A percentile compares a stretch with the other conserved stretches of the same genome.
phyloP scores from a whole-genome alignment of 1,140 invertebrate species.

The Polypedilum pembai region DNA sequence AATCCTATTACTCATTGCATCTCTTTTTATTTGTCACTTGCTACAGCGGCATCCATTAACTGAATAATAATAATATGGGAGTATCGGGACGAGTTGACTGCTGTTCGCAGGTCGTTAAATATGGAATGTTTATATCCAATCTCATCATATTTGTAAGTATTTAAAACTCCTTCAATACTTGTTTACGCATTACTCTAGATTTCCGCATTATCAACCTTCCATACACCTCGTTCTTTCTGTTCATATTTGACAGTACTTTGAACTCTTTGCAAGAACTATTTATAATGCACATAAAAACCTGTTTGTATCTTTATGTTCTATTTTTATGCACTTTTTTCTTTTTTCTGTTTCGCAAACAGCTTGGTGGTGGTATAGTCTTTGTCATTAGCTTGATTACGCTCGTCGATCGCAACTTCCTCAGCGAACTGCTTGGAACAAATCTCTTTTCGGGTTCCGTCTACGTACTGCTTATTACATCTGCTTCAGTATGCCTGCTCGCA shows the following conservation, averaged over 20 bases:
- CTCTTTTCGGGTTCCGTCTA: slow-evolving; percentile 74
- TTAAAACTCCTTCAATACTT: no score
- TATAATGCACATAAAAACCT: background rate
- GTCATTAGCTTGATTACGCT: slow-evolving; percentile 73
- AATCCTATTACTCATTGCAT: background rate
- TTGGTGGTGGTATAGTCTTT: slow-evolving; percentile 68
- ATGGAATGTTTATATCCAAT: slow-evolving; percentile 73
- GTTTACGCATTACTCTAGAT: no score
- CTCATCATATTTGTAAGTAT: slow-evolving; percentile 79
- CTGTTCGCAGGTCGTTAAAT: slow-evolving; percentile 75
- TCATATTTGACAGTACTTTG: slow-evolving; percentile 29
- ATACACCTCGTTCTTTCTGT: background rate
- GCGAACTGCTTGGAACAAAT: slow-evolving; percentile 72
- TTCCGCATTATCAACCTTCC: no score
- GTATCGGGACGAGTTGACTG: slow-evolving; percentile 68
- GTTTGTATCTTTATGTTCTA: background rate
- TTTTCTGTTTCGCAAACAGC: slow-evolving; percentile 46
- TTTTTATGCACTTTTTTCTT: slow-evolving; percentile 25
- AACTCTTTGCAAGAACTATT: background rate
- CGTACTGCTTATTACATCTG: slow-evolving; percentile 70
- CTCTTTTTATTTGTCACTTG: background rate
- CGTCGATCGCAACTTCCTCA: slow-evolving; percentile 72
- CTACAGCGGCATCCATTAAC: background rate
- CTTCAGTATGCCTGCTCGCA: slow-evolving; percentile 66
- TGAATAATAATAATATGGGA: slow-evolving; percentile 49